phyloP scores from a whole-genome alignment of 2,888 invertebrate species.

The Cataglyphis albicans region DNA sequence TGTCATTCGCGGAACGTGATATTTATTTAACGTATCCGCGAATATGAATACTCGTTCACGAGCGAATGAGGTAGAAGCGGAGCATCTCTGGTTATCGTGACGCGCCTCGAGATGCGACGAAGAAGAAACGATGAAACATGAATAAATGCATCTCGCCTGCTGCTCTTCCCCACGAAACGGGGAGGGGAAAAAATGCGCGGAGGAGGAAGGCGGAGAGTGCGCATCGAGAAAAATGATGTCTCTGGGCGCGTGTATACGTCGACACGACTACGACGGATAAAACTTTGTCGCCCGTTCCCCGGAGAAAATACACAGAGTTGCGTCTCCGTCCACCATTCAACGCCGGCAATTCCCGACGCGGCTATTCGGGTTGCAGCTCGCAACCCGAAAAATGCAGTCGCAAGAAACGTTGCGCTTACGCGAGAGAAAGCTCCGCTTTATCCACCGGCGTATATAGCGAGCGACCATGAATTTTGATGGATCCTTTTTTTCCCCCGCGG shows the following conservation, averaged over 20 bases:
- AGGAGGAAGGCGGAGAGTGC: no score
- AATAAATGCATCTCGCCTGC: constrained; percentile 59
- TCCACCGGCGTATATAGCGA: constrained; percentile 17
- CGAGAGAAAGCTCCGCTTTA: constrained; percentile 37
- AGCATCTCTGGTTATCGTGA: constrained; percentile 37
- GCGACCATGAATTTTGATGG: constrained; percentile 50
- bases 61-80: neutral
- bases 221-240: constrained; percentile 59
- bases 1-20: constrained; percentile 16
- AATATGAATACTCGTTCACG: constrained; percentile 8
- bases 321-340: constrained; percentile 24
- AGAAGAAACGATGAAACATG: constrained; percentile 50
- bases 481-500: constrained; percentile 24
- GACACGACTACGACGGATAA: constrained; percentile 32
- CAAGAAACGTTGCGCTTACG: constrained; percentile 41
- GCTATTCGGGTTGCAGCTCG: constrained; percentile 28
- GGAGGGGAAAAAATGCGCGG: neutral
- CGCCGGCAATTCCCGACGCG: constrained; percentile 20
- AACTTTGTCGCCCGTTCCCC: constrained; percentile 56
- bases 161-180: neutral
- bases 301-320: constrained; percentile 9
- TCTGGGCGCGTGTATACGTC: constrained; percentile 22
- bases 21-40: constrained; percentile 9
- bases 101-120: constrained; percentile 24
- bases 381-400: constrained; percentile 48